phyloP scores from a whole-genome alignment of 2,888 invertebrate genomes.

The Aethes cnicana region DNA sequence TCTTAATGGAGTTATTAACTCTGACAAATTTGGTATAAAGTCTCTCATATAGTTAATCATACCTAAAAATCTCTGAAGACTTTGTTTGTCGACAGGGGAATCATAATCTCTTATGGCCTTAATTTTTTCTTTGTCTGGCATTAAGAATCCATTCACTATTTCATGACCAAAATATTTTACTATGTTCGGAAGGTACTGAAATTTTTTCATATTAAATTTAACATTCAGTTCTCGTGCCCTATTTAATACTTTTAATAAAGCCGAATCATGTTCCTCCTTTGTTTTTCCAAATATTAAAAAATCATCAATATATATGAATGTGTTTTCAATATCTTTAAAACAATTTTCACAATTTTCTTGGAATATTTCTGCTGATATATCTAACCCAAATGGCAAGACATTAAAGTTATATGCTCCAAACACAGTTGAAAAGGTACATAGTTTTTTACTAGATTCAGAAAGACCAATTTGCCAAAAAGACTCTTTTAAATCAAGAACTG shows the following conservation, averaged over 20 bases:
- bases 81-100: constrained; percentile 3
- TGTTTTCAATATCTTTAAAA: too few relatives aligned
- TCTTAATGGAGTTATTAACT: constrained; percentile 1
- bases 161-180: constrained; percentile 9
- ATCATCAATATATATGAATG: constrained; percentile 16
- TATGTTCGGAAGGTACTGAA: neutral
- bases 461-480: too few relatives aligned
- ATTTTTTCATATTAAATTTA: neutral
- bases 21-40: neutral
- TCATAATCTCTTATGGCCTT: constrained; percentile 5
- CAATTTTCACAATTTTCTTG: constrained; percentile 1
- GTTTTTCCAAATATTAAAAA: constrained; percentile 5
- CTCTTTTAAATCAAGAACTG: constrained; percentile 17
- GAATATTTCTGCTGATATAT: constrained; percentile 7
- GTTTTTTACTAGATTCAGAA: too few relatives aligned
- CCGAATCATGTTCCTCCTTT: neutral
- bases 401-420: constrained; percentile 7
- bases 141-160: neutral
- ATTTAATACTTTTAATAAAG: neutral
- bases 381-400: constrained; percentile 4
- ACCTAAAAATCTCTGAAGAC: constrained; percentile 10
- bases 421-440: too few relatives aligned
- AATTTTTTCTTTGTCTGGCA: neutral
- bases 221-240: neutral
- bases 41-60: neutral